phyloP scores from a whole-genome alignment of 2,888 invertebrate species.

The Cantharis nigra region DNA sequence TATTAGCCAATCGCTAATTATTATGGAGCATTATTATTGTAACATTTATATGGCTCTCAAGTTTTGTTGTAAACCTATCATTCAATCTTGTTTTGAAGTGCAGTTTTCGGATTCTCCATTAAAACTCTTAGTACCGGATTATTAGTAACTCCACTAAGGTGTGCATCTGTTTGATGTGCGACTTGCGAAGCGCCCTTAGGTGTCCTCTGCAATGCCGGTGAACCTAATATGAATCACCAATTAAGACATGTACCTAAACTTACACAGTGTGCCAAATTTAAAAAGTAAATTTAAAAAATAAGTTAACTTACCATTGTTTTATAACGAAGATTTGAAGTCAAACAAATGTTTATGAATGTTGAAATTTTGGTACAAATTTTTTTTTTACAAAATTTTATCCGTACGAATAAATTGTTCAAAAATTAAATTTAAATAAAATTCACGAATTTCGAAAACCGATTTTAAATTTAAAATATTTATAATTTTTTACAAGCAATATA shows the following conservation, averaged over 20 bases:
- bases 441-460: background rate
- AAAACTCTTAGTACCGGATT: slow-evolving; percentile 50
- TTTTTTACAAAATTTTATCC: background rate
- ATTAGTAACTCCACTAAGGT: slow-evolving; percentile 44
- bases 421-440: background rate
- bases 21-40: background rate
- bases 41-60: background rate
- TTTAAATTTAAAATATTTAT: background rate
- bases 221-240: slow-evolving; percentile 56
- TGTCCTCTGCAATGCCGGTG: slow-evolving; percentile 55
- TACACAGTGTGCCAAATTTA: slow-evolving; percentile 51
- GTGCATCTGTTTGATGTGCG: slow-evolving; percentile 39
- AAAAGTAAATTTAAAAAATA: background rate
- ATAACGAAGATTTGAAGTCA: background rate
- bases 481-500: background rate
- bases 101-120: slow-evolving; percentile 8
- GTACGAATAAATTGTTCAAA: background rate
- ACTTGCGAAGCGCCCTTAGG: slow-evolving; percentile 52
- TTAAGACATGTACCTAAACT: slow-evolving; percentile 54
- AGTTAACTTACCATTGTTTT: slow-evolving; percentile 9
- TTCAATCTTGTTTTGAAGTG: slow-evolving; percentile 11
- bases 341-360: background rate
- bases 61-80: background rate
- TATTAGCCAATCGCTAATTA: background rate
- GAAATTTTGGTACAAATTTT: background rate